A percentile compares a stretch with the other conserved stretches of the same genome.
Conservation (phyloP, 2,113 vertebrate genomes). For the Theristicus caerulescens region DNA sequence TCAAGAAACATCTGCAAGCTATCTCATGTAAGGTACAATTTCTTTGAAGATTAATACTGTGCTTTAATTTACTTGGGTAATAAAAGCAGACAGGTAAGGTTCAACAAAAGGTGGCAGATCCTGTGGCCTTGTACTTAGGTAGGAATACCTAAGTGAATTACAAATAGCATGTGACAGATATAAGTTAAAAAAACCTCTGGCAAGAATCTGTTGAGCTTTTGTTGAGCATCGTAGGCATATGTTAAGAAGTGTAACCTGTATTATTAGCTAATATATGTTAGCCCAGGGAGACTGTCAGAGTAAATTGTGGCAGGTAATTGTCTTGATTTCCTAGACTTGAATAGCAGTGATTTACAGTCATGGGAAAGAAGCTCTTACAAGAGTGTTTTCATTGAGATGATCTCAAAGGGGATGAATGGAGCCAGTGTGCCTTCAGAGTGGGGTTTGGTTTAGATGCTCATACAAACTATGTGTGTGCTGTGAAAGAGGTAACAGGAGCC, state of each 20-base stretch:
- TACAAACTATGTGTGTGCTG: background rate
- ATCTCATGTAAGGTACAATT: background rate
- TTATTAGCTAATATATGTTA: background rate
- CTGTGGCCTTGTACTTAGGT: background rate
- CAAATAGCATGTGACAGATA: conserved; percentile 17
- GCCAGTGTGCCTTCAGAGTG: background rate
- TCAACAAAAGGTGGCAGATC: background rate
- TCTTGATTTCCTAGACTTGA: background rate
- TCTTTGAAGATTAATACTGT: background rate
- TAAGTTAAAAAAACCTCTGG: background rate
- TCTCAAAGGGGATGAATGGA: background rate
- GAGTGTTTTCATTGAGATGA: background rate
- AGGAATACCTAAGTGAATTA: background rate
- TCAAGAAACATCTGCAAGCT: background rate
- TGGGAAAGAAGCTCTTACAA: background rate
- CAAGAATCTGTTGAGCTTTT: background rate
- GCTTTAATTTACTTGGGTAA: background rate
- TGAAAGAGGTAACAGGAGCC: background rate
- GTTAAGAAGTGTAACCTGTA: background rate
- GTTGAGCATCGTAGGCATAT: background rate
- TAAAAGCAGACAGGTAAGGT: conserved; percentile 16
- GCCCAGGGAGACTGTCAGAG: background rate
- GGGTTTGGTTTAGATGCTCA: background rate
- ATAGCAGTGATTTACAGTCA: conserved; percentile 3
- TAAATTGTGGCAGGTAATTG: conserved; percentile 40